Conservation (phyloP, 1,140 invertebrate genomes). For the Brachionus paranguensis region DNA sequence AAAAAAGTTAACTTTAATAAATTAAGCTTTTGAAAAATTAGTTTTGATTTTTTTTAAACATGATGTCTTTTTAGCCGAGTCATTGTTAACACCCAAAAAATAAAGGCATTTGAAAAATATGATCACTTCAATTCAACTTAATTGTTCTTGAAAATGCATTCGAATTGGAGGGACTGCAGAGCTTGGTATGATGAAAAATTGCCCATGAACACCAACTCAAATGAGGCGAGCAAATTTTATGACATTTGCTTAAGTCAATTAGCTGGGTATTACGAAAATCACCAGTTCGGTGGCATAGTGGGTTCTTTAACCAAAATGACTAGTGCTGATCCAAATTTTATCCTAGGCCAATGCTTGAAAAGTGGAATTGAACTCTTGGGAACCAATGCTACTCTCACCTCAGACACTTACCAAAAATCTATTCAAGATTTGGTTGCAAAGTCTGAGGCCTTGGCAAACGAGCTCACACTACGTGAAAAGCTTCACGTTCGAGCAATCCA, state of each 20-base stretch:
- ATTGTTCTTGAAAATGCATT: background rate
- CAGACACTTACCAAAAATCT: background rate
- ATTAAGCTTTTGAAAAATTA: background rate
- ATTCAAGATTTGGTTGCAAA: background rate
- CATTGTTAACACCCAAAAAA: background rate
- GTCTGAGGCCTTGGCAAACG: background rate
- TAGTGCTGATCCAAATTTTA: conserved; percentile 58
- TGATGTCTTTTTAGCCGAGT: background rate
- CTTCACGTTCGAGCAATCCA: background rate
- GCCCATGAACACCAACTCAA: conserved; percentile 52
- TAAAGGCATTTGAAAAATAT: background rate
- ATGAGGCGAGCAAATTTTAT: conserved; percentile 58
- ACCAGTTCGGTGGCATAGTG: conserved; percentile 21
- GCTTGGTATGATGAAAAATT: conserved; percentile 53
- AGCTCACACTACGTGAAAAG: background rate
- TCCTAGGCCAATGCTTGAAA: conserved; percentile 57
- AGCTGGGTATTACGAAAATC: conserved; percentile 44
- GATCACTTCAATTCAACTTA: background rate
- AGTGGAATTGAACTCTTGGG: conserved; percentile 57
- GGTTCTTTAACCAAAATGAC: conserved; percentile 53
- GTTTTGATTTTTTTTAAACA: background rate
- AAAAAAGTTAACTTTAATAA: background rate
- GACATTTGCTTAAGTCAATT: conserved; percentile 56
- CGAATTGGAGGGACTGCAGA: conserved; percentile 33
- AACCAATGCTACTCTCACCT: conserved; percentile 46